Conservation (phyloP, 2,888 invertebrate species). For the Endotricha flammealis region DNA sequence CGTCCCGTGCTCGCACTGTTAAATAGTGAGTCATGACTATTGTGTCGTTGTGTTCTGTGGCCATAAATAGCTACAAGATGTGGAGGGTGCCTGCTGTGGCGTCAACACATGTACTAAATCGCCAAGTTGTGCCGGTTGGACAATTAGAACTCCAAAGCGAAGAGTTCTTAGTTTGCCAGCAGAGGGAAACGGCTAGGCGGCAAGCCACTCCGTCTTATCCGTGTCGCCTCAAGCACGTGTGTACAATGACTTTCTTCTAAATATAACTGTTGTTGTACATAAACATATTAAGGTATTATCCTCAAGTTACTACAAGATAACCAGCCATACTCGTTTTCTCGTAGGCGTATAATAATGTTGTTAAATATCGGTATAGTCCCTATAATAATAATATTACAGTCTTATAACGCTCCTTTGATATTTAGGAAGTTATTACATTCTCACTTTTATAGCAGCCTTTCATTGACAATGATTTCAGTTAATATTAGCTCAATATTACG, state of each 20-base stretch:
- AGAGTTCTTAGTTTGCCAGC: slow-evolving; percentile 48
- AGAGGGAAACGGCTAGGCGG: slow-evolving; percentile 25
- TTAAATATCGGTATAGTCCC: slow-evolving; percentile 17
- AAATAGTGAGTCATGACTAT: slow-evolving; percentile 48
- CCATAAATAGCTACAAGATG: slow-evolving; percentile 55
- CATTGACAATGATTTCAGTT: slow-evolving; percentile 10
- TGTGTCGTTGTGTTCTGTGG: slow-evolving; percentile 50
- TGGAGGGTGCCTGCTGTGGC: slow-evolving; percentile 44
- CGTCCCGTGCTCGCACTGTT: slow-evolving; percentile 34
- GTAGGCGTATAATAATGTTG: slow-evolving; percentile 36
- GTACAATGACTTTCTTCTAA: slow-evolving; percentile 32
- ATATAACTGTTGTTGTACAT: slow-evolving; percentile 19
- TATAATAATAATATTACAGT: slow-evolving; percentile 13
- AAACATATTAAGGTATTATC: background rate
- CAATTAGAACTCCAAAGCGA: slow-evolving; percentile 54
- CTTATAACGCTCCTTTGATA: slow-evolving; percentile 15
- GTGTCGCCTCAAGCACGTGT: slow-evolving; percentile 39
- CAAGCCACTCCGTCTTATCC: slow-evolving; percentile 42
- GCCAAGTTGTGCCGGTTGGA: slow-evolving; percentile 36
- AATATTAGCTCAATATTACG: slow-evolving; percentile 1
- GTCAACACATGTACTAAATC: slow-evolving; percentile 36
- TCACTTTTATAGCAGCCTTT: slow-evolving; percentile 11
- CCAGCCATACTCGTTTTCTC: slow-evolving; percentile 30
- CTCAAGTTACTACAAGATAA: slow-evolving; percentile 9
- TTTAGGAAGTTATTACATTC: slow-evolving; percentile 18